Percentiles rank a stretch among this genome's conserved stretches.
phyloP scores from a whole-genome alignment of 2,113 vertebrate species.

The Octodon degus region DNA sequence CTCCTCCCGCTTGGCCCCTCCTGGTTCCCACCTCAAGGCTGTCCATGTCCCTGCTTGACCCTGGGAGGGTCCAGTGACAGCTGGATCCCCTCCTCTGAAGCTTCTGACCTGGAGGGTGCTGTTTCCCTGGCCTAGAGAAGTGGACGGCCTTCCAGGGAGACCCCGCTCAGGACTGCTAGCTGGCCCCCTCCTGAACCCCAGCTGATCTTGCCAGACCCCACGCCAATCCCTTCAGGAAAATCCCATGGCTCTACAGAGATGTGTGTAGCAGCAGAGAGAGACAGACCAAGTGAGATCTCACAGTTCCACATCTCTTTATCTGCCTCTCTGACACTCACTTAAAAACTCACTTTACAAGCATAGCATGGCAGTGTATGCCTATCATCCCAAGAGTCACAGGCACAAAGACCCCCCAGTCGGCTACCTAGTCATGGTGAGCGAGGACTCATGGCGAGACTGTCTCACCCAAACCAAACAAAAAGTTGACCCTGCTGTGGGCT shows the following conservation, averaged over 20 bases:
- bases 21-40: background rate
- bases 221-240: background rate
- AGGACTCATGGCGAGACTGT: background rate
- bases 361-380: rapidly evolving
- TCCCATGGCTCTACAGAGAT: background rate
- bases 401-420: background rate
- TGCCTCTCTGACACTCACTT: background rate
- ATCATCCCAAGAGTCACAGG: background rate
- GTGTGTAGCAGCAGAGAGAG: background rate
- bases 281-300: background rate
- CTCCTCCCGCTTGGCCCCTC: background rate
- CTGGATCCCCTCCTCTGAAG: background rate
- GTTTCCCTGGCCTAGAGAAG: background rate
- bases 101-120: background rate
- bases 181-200: background rate
- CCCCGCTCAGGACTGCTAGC: rapidly evolving
- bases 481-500: background rate
- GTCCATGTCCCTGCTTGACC: background rate
- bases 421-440: background rate
- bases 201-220: background rate
- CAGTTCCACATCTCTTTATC: too few species aligned
- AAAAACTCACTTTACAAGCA: background rate
- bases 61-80: background rate
- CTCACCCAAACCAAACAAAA: background rate
- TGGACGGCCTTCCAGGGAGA: background rate